Evolutionary conservation across 2,888 invertebrate species (phyloP), one percentile per base, ranked within the genome.

Genomic region (Ditylenchus weischeri): DNA sequence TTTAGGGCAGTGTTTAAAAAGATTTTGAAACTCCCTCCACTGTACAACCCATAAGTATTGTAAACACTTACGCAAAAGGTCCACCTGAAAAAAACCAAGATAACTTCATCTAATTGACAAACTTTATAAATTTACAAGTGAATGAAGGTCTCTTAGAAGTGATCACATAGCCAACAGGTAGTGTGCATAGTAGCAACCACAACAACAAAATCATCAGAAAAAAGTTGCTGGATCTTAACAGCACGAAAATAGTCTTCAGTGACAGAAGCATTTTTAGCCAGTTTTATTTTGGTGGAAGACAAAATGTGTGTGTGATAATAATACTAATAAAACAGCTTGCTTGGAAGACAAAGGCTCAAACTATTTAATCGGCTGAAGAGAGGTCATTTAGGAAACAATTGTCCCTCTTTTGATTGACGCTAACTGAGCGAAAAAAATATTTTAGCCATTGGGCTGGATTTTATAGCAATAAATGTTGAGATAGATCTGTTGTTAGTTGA

Each of bases 161-260:
- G 69, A 95, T 90, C 0, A 93, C 91, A 83, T 92, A 95, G 10
- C 92, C 91, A 13, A 95, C 94, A 0, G 94, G 94, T 63, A 95
- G 85, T 7, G 93, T 93, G 83, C 93, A 94, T 18, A 95, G 86
- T 82, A 95, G 93, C 57, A 95, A 84, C 94, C 95, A 95, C 63
- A 91, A 86, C 13, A 79, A 66, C n/a, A 81, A 69, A 48, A 79
- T 74, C 62, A 73, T 65, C 74, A 92, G 88, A 84, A 95, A 96
- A 84, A 96, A 95, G 83, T 95, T 96, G 84, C 93, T 94, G 19
- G 80, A 80, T 48, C 79, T 80, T 47, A 47, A 62, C 36, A 59
- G 11, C 19, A 35, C 59, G 23, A 59, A 23, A 59, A 35, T 59
- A 29, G 21, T 35, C 10, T n/a, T 35, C 11, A 59, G 36, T 38